phyloP scores from a whole-genome alignment of 1,140 invertebrate genomes.

The Drosophila watanabei region DNA sequence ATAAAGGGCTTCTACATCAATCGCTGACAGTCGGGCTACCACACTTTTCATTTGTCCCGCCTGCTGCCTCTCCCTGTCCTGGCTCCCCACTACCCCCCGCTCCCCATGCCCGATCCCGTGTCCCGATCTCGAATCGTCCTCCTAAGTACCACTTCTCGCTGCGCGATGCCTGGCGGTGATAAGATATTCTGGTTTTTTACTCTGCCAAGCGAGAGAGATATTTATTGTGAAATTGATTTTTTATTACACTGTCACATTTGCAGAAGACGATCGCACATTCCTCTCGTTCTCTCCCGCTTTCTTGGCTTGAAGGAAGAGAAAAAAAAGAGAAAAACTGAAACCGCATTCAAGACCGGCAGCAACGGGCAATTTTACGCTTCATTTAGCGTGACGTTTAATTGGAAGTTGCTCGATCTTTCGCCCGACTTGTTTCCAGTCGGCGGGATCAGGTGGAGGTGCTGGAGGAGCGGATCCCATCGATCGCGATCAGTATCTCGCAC shows the following conservation, averaged over 20 bases:
- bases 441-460: constrained; percentile 30
- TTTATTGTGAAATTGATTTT: constrained; percentile 85
- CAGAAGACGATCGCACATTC: constrained; percentile 71
- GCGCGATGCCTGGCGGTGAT: constrained; percentile 73
- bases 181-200: constrained; percentile 74
- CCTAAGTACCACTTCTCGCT: constrained; percentile 80
- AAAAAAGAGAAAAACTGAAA: constrained; percentile 6
- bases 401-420: constrained; percentile 68
- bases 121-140: constrained; percentile 20
- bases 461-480: constrained; percentile 5
- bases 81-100: constrained; percentile 2
- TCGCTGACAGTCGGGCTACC: constrained; percentile 85
- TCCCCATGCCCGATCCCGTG: constrained; percentile 10
- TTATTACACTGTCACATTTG: constrained; percentile 84
- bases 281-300: constrained; percentile 9
- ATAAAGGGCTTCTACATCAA: constrained; percentile 85
- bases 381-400: constrained; percentile 84
- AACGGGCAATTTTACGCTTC: constrained; percentile 82
- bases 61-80: constrained; percentile 16
- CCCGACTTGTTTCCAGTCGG: constrained; percentile 20
- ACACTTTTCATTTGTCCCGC: constrained; percentile 75
- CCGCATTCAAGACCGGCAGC: constrained; percentile 79
- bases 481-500: constrained; percentile 33
- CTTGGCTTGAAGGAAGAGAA: background rate
- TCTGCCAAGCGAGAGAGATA: constrained; percentile 47